A percentile compares a stretch with the other conserved stretches of the same genome.
Evolutionary conservation across 2,888 invertebrate genomes (phyloP).

Genomic region (Dynastes hyllus): DNA sequence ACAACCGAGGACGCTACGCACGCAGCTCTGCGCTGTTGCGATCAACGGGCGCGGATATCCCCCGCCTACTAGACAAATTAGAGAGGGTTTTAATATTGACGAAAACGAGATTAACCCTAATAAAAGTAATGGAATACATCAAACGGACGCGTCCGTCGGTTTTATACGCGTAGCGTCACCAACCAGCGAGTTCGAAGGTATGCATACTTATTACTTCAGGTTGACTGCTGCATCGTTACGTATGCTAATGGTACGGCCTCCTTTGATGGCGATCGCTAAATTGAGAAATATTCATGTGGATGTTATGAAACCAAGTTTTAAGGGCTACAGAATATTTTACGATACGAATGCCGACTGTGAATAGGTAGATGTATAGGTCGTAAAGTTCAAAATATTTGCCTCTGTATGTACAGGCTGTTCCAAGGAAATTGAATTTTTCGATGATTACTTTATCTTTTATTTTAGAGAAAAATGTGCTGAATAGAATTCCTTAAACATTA

Average conservation of each 20-base stretch:
- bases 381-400: too few relatives aligned
- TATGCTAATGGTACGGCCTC: slow-evolving; percentile 48
- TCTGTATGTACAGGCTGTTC: too few relatives aligned
- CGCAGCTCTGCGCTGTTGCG: too few relatives aligned
- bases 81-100: slow-evolving; percentile 49
- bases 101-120: slow-evolving; percentile 49
- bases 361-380: too few relatives aligned
- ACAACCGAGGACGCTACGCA: too few relatives aligned
- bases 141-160: slow-evolving; percentile 26
- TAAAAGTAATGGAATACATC: slow-evolving; percentile 53
- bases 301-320: not conserved
- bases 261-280: slow-evolving; percentile 52
- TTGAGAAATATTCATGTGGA: slow-evolving; percentile 49
- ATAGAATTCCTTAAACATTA: too few relatives aligned
- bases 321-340: too few relatives aligned
- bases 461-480: too few relatives aligned
- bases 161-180: not conserved
- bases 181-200: not conserved
- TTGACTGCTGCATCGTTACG: slow-evolving; percentile 34
- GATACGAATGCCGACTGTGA: too few relatives aligned
- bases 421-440: too few relatives aligned
- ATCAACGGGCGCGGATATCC: too few relatives aligned
- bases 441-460: too few relatives aligned
- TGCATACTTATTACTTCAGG: not conserved
- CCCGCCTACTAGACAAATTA: slow-evolving; percentile 36